phyloP scores from a whole-genome alignment of 53 echinoderm and acorn worm genomes.

The Patiria pectinifera region DNA sequence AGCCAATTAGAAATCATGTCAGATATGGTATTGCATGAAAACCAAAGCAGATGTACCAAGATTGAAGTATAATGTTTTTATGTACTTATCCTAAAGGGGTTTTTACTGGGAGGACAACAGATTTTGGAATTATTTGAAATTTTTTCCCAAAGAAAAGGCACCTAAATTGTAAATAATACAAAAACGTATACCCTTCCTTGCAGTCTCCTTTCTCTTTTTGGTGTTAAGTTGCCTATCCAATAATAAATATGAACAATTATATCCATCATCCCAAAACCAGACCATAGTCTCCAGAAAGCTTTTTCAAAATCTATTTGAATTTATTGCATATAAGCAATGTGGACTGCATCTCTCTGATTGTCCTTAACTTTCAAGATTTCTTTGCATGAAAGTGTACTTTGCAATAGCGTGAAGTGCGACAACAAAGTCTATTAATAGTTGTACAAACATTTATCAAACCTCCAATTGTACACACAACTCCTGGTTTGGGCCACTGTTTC shows the following conservation, averaged over 20 bases:
- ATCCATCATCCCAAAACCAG: background rate
- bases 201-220: background rate
- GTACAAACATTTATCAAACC: too few species aligned
- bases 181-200: conserved; percentile 1
- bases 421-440: too few species aligned
- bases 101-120: conserved; percentile 8
- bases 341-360: too few species aligned
- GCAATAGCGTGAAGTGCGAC: too few species aligned
- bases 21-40: background rate
- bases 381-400: too few species aligned
- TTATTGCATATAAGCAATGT: background rate
- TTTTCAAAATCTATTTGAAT: background rate
- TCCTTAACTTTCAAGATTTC: too few species aligned
- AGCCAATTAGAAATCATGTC: conserved; percentile 17
- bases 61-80: background rate
- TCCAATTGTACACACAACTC: too few species aligned
- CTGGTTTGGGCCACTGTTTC: too few species aligned
- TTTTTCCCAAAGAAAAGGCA: background rate
- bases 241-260: background rate
- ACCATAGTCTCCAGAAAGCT: background rate
- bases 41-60: background rate
- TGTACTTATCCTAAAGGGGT: background rate
- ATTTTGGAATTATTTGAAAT: conserved; percentile 6
- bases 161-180: conserved; percentile 50
- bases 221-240: background rate